phyloP scores from a whole-genome alignment of 1,140 invertebrate genomes.

The Ostrea denselamellosa region DNA sequence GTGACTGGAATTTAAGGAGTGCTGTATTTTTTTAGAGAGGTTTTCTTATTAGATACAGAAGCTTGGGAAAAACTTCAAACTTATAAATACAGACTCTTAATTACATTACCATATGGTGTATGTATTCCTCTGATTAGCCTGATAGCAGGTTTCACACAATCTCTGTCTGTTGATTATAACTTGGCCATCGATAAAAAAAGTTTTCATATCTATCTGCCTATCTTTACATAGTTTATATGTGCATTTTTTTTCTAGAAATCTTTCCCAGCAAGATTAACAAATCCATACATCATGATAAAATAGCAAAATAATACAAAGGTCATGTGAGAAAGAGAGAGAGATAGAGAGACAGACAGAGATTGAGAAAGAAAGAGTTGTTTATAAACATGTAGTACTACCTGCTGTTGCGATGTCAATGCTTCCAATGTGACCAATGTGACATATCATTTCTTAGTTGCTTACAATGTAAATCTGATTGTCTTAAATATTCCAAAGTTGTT shows the following conservation, averaged over 20 bases:
- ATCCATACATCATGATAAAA: slow-evolving; percentile 20
- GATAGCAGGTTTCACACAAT: slow-evolving; percentile 35
- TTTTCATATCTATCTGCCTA: slow-evolving; percentile 34
- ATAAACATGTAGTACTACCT: slow-evolving; percentile 7
- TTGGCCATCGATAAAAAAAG: slow-evolving; percentile 33
- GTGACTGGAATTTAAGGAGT: slow-evolving; percentile 42
- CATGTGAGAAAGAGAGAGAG: background rate
- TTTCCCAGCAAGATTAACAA: slow-evolving; percentile 21
- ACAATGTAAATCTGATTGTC: slow-evolving; percentile 19
- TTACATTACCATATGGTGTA: slow-evolving; percentile 43
- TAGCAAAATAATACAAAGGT: background rate
- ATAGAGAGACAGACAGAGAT: background rate
- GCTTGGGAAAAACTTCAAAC: slow-evolving; percentile 40
- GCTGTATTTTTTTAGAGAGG: slow-evolving; percentile 10
- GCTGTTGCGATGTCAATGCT: slow-evolving; percentile 11
- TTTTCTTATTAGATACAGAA: slow-evolving; percentile 29
- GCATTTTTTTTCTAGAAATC: slow-evolving; percentile 35
- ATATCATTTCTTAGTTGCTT: slow-evolving; percentile 6
- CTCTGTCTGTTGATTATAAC: slow-evolving; percentile 39
- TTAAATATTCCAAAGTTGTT: slow-evolving; percentile 39
- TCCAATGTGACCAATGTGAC: background rate
- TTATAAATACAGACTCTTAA: slow-evolving; percentile 45
- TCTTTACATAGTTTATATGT: slow-evolving; percentile 37
- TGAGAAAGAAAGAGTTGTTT: background rate
- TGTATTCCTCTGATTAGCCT: slow-evolving; percentile 34